These are phyloP conservation scores for Pachypsylla venusta DNA, from an alignment of 1,140 invertebrate species.

Conservation along the genomic window DNA sequence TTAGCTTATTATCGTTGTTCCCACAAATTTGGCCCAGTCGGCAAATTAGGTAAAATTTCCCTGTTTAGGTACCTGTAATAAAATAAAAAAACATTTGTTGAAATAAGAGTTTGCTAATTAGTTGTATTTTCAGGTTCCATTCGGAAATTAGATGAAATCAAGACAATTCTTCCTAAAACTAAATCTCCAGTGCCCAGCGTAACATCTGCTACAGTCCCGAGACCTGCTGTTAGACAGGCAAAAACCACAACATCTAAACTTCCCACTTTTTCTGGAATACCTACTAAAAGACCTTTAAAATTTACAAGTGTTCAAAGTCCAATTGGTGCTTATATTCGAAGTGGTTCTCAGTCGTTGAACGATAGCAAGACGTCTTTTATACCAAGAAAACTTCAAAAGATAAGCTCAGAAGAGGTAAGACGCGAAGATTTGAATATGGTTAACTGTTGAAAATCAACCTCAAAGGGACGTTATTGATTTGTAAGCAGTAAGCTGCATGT, in stretches of 20 bases:
- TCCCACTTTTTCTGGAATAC: background rate
- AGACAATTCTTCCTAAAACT: background rate
- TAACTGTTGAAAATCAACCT: too few relatives aligned
- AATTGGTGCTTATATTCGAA: conserved; percentile 1
- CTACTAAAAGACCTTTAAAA: background rate
- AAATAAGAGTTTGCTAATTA: too few relatives aligned
- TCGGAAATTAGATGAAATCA: background rate
- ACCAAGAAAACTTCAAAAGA: background rate
- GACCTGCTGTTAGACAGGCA: background rate
- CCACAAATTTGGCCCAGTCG: too few relatives aligned
- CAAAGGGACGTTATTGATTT: too few relatives aligned
- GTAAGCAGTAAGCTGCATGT: too few relatives aligned
- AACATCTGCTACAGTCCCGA: background rate
- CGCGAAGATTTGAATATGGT: too few relatives aligned
- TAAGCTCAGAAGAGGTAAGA: background rate
- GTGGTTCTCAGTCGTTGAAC: background rate
- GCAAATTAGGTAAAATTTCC: too few relatives aligned
- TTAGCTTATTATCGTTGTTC: too few relatives aligned
- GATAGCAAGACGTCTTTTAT: conserved; percentile 1
- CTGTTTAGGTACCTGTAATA: too few relatives aligned
- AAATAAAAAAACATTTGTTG: too few relatives aligned
- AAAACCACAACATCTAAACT: background rate
- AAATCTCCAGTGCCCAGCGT: background rate
- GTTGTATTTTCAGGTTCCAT: background rate
- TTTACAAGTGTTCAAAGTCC: background rate